Percentiles rank a stretch among this genome's conserved stretches.
phyloP scores from a whole-genome alignment of 2,113 vertebrate genomes.

The Pelusios castaneus region DNA sequence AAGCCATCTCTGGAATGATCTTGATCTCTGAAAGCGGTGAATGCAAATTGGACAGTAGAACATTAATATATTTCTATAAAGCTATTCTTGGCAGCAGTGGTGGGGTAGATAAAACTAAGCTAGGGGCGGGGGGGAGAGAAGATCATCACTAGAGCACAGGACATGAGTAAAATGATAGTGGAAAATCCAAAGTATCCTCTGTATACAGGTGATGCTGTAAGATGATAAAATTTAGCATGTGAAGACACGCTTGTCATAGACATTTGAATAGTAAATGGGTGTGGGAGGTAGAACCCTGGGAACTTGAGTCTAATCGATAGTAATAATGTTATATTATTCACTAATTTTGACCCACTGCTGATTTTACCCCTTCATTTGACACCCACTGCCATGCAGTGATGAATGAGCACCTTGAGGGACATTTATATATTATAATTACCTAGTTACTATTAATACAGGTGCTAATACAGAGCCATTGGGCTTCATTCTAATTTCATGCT shows the following conservation, averaged over 20 bases:
- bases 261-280: not conserved
- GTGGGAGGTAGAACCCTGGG: not conserved
- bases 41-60: not conserved
- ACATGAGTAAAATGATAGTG: not conserved
- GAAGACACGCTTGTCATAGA: not conserved
- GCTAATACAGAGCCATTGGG: not conserved
- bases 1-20: not conserved
- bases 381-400: not conserved
- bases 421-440: not conserved
- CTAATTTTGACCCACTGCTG: not conserved
- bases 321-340: not conserved
- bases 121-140: not conserved
- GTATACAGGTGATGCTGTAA: not conserved
- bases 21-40: not conserved
- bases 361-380: not conserved
- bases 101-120: not conserved
- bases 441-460: not conserved
- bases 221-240: not conserved
- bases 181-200: not conserved
- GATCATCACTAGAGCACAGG: no score
- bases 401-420: not conserved
- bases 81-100: not conserved
- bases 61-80: not conserved
- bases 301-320: not conserved
- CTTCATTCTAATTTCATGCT: not conserved